phyloP scores from a whole-genome alignment of 2,888 invertebrate species.

The Lycia hirtaria region DNA sequence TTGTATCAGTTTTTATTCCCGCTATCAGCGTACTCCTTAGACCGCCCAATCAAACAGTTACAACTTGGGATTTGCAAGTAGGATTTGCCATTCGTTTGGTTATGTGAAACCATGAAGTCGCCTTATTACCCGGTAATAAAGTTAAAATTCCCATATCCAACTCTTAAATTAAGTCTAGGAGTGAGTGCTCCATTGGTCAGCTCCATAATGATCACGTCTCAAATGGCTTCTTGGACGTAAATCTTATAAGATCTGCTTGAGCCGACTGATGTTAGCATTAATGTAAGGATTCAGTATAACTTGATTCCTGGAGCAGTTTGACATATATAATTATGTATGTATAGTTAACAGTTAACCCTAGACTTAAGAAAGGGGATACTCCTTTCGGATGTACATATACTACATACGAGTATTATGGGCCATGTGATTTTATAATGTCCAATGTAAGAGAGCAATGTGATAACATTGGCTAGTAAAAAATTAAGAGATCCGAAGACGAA shows the following conservation, averaged over 20 bases:
- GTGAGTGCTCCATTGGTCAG: conserved; percentile 36
- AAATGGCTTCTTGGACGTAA: conserved; percentile 29
- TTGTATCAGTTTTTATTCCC: too few relatives aligned
- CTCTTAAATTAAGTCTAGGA: conserved; percentile 13
- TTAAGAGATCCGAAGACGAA: too few relatives aligned
- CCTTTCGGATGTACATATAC: too few relatives aligned
- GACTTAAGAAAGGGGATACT: too few relatives aligned
- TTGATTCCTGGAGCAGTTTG: too few relatives aligned
- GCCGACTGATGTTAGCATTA: conserved; percentile 4
- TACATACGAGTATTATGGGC: too few relatives aligned
- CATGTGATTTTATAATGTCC: too few relatives aligned
- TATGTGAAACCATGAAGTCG: conserved; percentile 43
- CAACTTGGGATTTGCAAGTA: conserved; percentile 64
- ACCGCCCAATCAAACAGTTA: conserved; percentile 60
- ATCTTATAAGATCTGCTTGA: conserved; percentile 17
- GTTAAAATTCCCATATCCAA: conserved; percentile 42
- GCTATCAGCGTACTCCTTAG: conserved; percentile 43
- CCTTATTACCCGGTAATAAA: conserved; percentile 52
- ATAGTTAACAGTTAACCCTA: conserved; percentile 3
- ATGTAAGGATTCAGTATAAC: neutral
- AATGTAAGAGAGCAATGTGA: too few relatives aligned
- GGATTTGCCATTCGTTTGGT: conserved; percentile 52
- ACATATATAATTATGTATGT: neutral
- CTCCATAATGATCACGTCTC: conserved; percentile 36
- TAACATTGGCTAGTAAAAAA: too few relatives aligned